Percentiles rank a stretch among this genome's conserved stretches.
These are phyloP conservation scores for Temnothorax rugatulus DNA, from an alignment of 2,888 invertebrate species.

Conservation along the genomic window DNA sequence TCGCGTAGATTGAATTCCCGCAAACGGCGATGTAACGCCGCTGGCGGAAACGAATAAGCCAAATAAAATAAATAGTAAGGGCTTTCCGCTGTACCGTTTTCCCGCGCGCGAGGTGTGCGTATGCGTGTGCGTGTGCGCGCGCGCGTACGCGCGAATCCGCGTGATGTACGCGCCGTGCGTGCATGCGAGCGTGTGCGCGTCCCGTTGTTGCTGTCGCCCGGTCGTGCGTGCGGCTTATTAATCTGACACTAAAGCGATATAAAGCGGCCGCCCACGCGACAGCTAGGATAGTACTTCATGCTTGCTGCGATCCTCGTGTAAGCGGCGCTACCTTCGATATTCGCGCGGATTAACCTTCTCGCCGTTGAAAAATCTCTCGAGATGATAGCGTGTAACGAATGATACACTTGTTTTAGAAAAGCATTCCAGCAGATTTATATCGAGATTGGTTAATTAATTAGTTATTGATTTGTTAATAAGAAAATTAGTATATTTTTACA, in stretches of 20 bases:
- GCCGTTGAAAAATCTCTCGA: not conserved
- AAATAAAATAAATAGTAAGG: constrained; percentile 82
- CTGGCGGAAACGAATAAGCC: constrained; percentile 82
- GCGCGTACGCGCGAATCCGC: constrained; percentile 39
- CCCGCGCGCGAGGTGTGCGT: constrained; percentile 69
- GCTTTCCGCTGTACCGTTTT: constrained; percentile 62
- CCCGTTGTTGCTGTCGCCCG: constrained; percentile 47
- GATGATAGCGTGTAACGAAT: too few species aligned
- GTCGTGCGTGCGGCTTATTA: constrained; percentile 81
- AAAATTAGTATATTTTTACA: not conserved
- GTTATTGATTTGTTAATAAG: not conserved
- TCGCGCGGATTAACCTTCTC: constrained; percentile 22
- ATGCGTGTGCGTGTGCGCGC: constrained; percentile 60
- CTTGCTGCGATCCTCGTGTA: constrained; percentile 45
- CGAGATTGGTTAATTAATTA: not conserved
- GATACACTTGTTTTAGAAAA: not conserved
- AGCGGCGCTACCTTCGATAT: constrained; percentile 20
- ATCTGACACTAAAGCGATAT: constrained; percentile 83
- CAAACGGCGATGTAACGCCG: constrained; percentile 77
- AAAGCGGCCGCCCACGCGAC: constrained; percentile 82
- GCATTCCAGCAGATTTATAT: not conserved
- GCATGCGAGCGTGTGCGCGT: constrained; percentile 51
- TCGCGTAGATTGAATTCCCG: constrained; percentile 81
- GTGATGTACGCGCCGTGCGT: constrained; percentile 59
- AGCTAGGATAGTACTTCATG: constrained; percentile 81